Evolutionary conservation across 2,797 vertebrate genomes (phyloP).

Genomic region (Hoplostethus atlanticus): DNA sequence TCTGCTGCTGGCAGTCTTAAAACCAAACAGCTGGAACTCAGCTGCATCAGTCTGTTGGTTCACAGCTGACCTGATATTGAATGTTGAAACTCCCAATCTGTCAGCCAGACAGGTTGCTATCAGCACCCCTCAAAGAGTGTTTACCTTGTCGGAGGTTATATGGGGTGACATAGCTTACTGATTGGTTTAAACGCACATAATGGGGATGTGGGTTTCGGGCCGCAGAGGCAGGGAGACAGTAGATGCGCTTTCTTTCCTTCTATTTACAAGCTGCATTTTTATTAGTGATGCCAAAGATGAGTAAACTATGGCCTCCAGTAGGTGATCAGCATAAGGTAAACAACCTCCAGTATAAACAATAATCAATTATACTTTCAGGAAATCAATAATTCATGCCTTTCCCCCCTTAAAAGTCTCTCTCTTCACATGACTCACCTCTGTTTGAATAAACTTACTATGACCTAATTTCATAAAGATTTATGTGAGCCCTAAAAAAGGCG

Average conservation of each 20-base stretch:
- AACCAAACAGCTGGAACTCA: constrained; percentile 52
- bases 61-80: constrained; percentile 56
- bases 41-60: constrained; percentile 42
- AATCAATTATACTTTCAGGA: not conserved
- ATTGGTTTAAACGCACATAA: not conserved
- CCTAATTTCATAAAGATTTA: not conserved
- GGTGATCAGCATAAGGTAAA: not conserved
- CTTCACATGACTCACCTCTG: constrained; percentile 3
- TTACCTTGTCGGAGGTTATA: constrained; percentile 15
- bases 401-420: not conserved
- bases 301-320: not conserved
- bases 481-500: constrained; percentile 25
- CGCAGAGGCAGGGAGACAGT: no score
- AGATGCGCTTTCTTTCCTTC: not conserved
- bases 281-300: not conserved
- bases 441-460: not conserved
- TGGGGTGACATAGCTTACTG: not conserved
- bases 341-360: not conserved
- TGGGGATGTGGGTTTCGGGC: no score
- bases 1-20: constrained; percentile 45
- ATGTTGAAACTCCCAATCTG: constrained; percentile 47
- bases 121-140: constrained; percentile 17
- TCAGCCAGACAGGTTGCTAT: constrained; percentile 47
- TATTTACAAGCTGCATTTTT: not conserved
- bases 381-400: not conserved